phyloP scores from a whole-genome alignment of 2,797 vertebrate species.

The Aplochiton taeniatus region DNA sequence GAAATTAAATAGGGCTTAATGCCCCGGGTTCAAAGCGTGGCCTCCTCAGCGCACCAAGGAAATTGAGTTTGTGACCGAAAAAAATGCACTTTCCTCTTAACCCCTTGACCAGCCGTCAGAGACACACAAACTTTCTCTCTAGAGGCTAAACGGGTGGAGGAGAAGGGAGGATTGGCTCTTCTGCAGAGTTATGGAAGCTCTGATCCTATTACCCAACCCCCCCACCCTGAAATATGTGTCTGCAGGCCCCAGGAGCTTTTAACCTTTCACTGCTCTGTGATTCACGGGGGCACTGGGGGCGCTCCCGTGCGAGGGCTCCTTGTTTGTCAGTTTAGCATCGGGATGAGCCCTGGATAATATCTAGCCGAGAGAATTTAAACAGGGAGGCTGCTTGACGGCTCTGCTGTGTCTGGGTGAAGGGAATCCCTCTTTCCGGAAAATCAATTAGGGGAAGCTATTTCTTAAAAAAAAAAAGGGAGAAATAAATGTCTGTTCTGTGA shows the following conservation, averaged over 20 bases:
- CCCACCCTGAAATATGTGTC: constrained; percentile 76
- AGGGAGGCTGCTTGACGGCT: constrained; percentile 30
- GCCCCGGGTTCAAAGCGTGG: constrained; percentile 66
- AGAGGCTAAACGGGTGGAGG: constrained; percentile 75
- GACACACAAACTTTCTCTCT: constrained; percentile 77
- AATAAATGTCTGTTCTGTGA: constrained; percentile 8
- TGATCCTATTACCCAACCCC: constrained; percentile 77
- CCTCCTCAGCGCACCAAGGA: constrained; percentile 76
- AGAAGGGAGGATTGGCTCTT: constrained; percentile 77
- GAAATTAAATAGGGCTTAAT: constrained; percentile 76
- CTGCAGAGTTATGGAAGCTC: constrained; percentile 75
- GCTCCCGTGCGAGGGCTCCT: constrained; percentile 52
- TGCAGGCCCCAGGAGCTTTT: constrained; percentile 75
- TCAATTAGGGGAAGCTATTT: background rate
- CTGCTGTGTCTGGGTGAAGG: constrained; percentile 20
- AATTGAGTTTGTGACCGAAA: constrained; percentile 80
- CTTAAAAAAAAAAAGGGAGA: constrained; percentile 7
- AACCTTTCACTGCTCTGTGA: constrained; percentile 76
- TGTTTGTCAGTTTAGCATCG: constrained; percentile 41
- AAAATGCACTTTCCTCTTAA: constrained; percentile 69
- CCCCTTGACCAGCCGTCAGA: constrained; percentile 66
- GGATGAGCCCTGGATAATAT: constrained; percentile 48
- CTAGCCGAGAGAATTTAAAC: constrained; percentile 30
- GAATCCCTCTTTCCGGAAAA: constrained; percentile 31
- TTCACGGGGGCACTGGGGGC: constrained; percentile 48